Base-by-base conservation (phyloP, 2,797 vertebrate species). In the Scolopax bukidnonensis region DNA sequence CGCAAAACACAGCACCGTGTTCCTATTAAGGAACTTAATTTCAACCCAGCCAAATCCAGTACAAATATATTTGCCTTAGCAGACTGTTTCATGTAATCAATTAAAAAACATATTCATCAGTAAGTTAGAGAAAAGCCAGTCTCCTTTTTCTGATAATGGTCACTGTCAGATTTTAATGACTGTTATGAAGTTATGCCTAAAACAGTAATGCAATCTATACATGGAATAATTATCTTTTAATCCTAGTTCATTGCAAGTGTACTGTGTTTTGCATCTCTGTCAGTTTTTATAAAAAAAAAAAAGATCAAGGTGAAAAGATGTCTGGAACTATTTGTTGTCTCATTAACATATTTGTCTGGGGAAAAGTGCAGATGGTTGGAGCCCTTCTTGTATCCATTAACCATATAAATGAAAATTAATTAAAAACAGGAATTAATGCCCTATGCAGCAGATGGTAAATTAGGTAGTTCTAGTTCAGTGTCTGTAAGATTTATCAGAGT, bases 1-100 rank as follows among this genome's bases (percentile, higher is more conserved):
- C 1, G 1, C 8, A 71, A 65, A 60, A 47, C 15, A 33, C 33
- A 74, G 5, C 8, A 28, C 15, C 0, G 0, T 45, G 14, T 27
- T 51, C 40, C n/a, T 53, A 23, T 53, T 27, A 67, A 40, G 15
- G 60, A 74, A 54, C 7, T 28, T 85, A 60, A 48, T 20, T 54
- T 53, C 6, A 74, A 24, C 36, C 15, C 45, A 85, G n/a, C 24
- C 4, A 78, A 70, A 78, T 38, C 12, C n/a, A 30, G 10, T 13
- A 41, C 9, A 82, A 54, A 60, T 50, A 10, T 3, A 5, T 69
- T 59, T n/a, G 28, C 5, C 11, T 79, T 82, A 56, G 4, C 3
- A 64, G 18, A 6, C 60, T 85, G 3, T 51, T 83, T 73, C 12
- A 48, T 21, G 18, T 16, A 68, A 56, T 47, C 30, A 64, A 2